Base-by-base conservation (phyloP, 2,888 invertebrate species). In the Bombyx huttoni region DNA sequence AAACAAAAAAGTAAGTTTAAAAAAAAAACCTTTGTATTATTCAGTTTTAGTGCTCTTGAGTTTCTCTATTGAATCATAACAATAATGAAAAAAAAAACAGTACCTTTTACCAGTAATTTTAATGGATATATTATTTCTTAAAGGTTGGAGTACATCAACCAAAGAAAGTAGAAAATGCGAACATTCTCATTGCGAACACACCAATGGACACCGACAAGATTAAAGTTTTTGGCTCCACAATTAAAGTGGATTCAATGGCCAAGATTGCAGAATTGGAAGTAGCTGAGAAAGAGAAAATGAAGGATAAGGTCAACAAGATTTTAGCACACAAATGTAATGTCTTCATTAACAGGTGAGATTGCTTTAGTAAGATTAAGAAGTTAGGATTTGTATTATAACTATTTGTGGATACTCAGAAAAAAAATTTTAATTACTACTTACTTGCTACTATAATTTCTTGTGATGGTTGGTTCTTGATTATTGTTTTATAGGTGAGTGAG, bases 181-280 rank as follows among this genome's bases (percentile, higher is more conserved):
- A 93, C 73, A 98, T 99, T 71, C 91, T 99, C 33, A 97, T 99
- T 67, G 99, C 99, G 10, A 99, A 99, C 79, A 99, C 99, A 9
- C 98, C 99, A 0, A 99, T 99, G 99, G 99, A 99, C 87, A 97
- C 98, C 0, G 99, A 99, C 75, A 99, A 99, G 88, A 98, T 99
- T 63, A 99, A 99, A 90, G 94, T 99, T 24, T 99, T 99, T 84
- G 99, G 99, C 48, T 98, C 98, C 47, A 94, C 97, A 59, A 98
- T 96, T 60, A 94, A 96, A 70, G 96, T 96, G 0, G 96, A 96
- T 76, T 96, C 96, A 0, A 93, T 96, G 92, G 93, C 96, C 0
- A 96, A 99, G 82, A 97, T 99, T 58, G 99, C 99, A 6, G 99
- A 99, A 71, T 88, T 99, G 51, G 99, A 99, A 87, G 84, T 95